A percentile compares a stretch with the other conserved stretches of the same genome.
Conservation (phyloP, 2,888 invertebrate genomes). For the Trilocha varians region DNA sequence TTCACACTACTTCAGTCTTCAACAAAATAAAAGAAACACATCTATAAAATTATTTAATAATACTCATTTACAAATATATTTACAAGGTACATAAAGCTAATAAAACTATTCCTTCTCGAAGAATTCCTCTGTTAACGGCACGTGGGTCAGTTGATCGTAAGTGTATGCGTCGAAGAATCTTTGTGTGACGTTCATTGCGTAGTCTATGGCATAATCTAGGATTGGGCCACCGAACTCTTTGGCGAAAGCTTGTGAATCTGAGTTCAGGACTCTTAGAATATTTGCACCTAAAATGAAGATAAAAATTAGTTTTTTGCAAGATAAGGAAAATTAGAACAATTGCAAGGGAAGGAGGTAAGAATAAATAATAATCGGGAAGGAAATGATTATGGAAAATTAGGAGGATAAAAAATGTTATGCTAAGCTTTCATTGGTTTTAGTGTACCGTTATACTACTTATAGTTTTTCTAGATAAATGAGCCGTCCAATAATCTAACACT, state of each 20-base stretch:
- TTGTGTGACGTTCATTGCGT: constrained; percentile 64
- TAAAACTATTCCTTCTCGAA: constrained; percentile 42
- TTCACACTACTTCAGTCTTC: no score
- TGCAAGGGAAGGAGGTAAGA: neutral
- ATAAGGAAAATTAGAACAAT: neutral
- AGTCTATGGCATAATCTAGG: constrained; percentile 61
- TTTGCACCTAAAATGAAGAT: constrained; percentile 42
- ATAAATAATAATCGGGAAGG: no score
- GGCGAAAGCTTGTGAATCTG: constrained; percentile 57
- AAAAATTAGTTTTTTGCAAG: neutral
- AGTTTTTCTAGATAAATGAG: no score
- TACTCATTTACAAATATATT: neutral
- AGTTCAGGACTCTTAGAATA: constrained; percentile 52
- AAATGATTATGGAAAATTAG: no score
- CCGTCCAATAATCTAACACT: no score
- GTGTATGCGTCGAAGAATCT: constrained; percentile 61
- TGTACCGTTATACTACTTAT: no score
- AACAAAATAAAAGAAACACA: no score
- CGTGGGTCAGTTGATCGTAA: constrained; percentile 53
- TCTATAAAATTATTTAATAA: no score
- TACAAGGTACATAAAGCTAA: neutral
- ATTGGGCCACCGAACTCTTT: constrained; percentile 64
- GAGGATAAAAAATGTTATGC: no score
- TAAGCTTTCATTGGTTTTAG: no score
- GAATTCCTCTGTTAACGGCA: constrained; percentile 57